A percentile compares a stretch with the other conserved stretches of the same genome.
phyloP scores from a whole-genome alignment of 2,888 invertebrate genomes.

The Watsonalla cultraria region DNA sequence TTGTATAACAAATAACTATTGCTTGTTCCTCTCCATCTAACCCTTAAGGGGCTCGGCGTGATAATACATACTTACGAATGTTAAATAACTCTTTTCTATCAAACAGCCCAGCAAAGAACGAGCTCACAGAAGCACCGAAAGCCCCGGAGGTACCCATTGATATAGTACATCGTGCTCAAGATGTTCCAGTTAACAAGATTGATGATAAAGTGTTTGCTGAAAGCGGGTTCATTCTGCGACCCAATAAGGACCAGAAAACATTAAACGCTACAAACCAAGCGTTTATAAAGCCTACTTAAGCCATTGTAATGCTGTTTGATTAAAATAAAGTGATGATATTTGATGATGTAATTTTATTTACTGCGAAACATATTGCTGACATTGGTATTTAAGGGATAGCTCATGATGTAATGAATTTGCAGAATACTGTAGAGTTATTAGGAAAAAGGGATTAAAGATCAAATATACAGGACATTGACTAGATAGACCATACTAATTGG shows the following conservation, averaged over 20 bases:
- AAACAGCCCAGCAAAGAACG: slow-evolving; percentile 49
- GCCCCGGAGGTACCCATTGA: slow-evolving; percentile 9
- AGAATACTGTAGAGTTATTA: too few relatives aligned
- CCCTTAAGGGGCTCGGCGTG: too few relatives aligned
- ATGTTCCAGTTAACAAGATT: slow-evolving; percentile 16
- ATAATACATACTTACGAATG: neutral
- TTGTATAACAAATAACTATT: too few relatives aligned
- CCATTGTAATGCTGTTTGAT: too few relatives aligned
- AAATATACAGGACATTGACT: too few relatives aligned
- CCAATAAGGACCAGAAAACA: slow-evolving; percentile 24
- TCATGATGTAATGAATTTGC: too few relatives aligned
- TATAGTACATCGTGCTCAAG: slow-evolving; percentile 26
- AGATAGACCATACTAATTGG: too few relatives aligned
- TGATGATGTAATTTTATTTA: neutral
- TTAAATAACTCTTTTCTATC: slow-evolving; percentile 1
- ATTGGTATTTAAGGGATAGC: too few relatives aligned
- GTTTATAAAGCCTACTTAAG: neutral
- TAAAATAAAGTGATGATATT: neutral
- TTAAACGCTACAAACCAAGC: slow-evolving; percentile 4
- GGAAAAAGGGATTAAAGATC: too few relatives aligned
- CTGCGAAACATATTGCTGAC: neutral
- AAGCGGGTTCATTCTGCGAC: slow-evolving; percentile 46
- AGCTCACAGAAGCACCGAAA: slow-evolving; percentile 17
- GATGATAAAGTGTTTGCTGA: slow-evolving; percentile 47
- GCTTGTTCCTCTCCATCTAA: too few relatives aligned